A percentile compares a stretch with the other conserved stretches of the same genome.
Evolutionary conservation across 2,797 vertebrate species (phyloP).

Genomic region (Artibeus jamaicensis): DNA sequence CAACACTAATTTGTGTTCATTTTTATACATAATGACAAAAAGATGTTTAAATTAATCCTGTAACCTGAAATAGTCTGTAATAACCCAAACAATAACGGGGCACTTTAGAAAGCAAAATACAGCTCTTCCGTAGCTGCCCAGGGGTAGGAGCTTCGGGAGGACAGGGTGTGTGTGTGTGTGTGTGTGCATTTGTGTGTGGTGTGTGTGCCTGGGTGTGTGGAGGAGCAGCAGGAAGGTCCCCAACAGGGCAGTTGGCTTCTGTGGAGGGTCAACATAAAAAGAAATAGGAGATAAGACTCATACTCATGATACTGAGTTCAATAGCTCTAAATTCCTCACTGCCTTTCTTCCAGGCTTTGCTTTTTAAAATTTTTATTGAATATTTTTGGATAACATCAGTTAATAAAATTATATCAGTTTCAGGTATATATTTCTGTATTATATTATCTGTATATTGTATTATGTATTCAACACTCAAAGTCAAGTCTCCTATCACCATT

Average conservation of each 20-base stretch:
- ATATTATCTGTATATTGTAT: too few relatives aligned
- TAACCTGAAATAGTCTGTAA: neutral
- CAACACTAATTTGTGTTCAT: neutral
- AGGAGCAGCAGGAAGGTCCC: neutral
- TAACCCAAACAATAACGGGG: neutral
- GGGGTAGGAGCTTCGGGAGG: neutral
- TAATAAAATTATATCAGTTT: too few relatives aligned
- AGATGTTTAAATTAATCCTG: neutral
- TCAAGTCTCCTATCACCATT: too few relatives aligned
- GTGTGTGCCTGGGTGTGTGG: neutral
- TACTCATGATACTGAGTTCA: neutral
- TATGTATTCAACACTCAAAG: too few relatives aligned
- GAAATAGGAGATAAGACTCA: neutral
- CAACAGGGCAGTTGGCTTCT: neutral
- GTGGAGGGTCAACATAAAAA: constrained; percentile 28
- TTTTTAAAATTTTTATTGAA: neutral
- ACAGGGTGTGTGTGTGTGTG: too few relatives aligned
- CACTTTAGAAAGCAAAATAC: neutral
- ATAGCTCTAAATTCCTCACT: neutral
- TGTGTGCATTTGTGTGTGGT: neutral
- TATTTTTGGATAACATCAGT: too few relatives aligned
- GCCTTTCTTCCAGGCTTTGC: constrained; percentile 20
- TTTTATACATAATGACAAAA: neutral
- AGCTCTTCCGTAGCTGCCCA: neutral
- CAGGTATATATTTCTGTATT: too few relatives aligned